Evolutionary conservation across 1,140 invertebrate genomes (phyloP), one percentile per base, ranked within the genome.

Genomic region (Tetranychus urticae): DNA sequence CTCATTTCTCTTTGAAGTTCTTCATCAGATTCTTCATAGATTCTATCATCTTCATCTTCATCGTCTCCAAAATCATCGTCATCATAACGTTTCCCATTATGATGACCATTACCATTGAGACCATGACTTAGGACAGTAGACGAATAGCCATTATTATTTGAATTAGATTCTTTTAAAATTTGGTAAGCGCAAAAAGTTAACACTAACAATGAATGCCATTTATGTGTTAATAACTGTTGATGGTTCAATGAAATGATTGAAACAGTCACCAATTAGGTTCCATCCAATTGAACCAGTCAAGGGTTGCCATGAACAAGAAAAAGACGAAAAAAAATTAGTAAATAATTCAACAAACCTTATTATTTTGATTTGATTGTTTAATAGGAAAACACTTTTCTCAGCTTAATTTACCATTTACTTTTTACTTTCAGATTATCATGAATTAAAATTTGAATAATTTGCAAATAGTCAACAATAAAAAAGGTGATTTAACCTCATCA

Each of bases 191-290:
- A 88, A 33, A 88, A 91, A 46, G 88, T 91, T 62, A 96, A 77
- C 60, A 96, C 87, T 65, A 93, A 79, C 61, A 96, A 82, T 76
- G 93, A 88, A 72, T 94, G 89, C 92, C 92, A 97, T 73, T 94
- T 92, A 72, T 93, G 88, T 65, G 91, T 96, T 64, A 97, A 78
- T 65, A 97, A 77, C 73, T 88, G 84, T 58, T 89, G 92, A 71
- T 3, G 5, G 14, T 52, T 42, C 0, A 42, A 10, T 10, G 10
- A 42, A 42, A 71, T 3, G 5, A 31, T 52, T 42, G 10, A 42
- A 10, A 5, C 5, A 42, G 10, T 10, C 5, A 42, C 10, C 10
- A 42, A 42, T 42, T 42, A 5, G 10, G 10, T 42, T 42, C 39
- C 39, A 42, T 42, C 39, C 5, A 42, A 6, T 5, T 6, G 39